These are phyloP conservation scores for Empis stercorea DNA, from an alignment of 2,888 invertebrate species.

Conservation along the genomic window DNA sequence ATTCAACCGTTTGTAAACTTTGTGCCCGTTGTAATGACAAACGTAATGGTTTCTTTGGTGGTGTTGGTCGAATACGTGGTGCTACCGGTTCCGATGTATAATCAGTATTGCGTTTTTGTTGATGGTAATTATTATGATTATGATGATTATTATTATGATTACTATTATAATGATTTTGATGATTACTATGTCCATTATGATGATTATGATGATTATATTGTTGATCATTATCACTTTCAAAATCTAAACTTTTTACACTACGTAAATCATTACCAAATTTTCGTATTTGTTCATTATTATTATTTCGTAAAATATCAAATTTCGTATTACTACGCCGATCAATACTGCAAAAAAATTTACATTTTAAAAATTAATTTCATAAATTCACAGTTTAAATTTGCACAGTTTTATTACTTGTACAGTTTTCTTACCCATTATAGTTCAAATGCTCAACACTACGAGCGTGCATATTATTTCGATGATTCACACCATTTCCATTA, in stretches of 20 bases:
- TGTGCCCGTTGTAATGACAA: conserved; percentile 72
- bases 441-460: conserved; percentile 35
- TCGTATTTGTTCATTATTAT: conserved; percentile 14
- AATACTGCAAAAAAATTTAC: too few species aligned
- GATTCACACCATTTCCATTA: background rate
- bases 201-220: conserved; percentile 36
- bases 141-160: background rate
- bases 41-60: conserved; percentile 73
- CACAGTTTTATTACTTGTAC: background rate
- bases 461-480: conserved; percentile 21
- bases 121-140: conserved; percentile 14
- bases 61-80: conserved; percentile 52
- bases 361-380: background rate
- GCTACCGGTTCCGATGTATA: conserved; percentile 48
- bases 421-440: conserved; percentile 25
- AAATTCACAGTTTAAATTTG: background rate
- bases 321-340: conserved; percentile 24
- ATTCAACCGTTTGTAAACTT: conserved; percentile 59
- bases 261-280: conserved; percentile 26
- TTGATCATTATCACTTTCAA: conserved; percentile 56
- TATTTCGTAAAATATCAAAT: conserved; percentile 22
- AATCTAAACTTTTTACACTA: conserved; percentile 61
- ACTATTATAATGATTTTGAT: background rate
- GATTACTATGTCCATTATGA: conserved; percentile 32
- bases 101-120: conserved; percentile 36